phyloP scores from a whole-genome alignment of 2,113 vertebrate species.

The Calypte anna region DNA sequence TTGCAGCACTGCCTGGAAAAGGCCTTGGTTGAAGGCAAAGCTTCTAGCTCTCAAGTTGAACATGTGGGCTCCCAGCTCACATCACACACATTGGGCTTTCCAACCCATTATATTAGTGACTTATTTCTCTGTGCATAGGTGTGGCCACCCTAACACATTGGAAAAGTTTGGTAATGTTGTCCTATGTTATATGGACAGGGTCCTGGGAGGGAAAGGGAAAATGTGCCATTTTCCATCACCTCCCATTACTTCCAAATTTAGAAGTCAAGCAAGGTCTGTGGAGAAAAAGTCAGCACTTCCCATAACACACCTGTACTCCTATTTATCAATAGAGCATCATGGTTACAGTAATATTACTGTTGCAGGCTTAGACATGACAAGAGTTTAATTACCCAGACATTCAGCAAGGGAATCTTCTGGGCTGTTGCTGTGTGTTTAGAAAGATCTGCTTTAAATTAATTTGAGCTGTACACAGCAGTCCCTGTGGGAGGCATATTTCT shows the following conservation, averaged over 20 bases:
- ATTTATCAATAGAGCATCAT: not conserved
- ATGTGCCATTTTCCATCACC: not conserved
- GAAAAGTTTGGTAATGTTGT: not conserved
- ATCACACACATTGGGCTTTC: not conserved
- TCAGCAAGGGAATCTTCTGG: not conserved
- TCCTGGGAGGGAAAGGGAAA: slow-evolving; percentile 28
- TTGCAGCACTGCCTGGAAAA: not conserved
- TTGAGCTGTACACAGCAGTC: not conserved
- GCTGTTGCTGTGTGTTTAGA: not conserved
- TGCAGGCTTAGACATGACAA: not conserved
- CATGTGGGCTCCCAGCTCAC: not conserved
- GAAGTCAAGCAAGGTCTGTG: not conserved
- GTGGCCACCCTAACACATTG: not conserved
- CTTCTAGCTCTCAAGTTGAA: not conserved
- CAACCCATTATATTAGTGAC: not conserved
- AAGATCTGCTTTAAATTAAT: slow-evolving; percentile 23
- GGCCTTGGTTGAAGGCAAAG: not conserved
- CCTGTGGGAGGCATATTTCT: not conserved
- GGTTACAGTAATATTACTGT: not conserved
- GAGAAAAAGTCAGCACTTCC: slow-evolving; percentile 5
- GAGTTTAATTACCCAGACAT: slow-evolving; percentile 8
- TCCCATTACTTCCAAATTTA: slow-evolving; percentile 33
- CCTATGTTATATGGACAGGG: rapidly evolving
- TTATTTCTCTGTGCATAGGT: not conserved
- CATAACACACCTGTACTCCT: not conserved